phyloP scores from a whole-genome alignment of 2,888 invertebrate genomes.

The Pogonocherus hispidulus region DNA sequence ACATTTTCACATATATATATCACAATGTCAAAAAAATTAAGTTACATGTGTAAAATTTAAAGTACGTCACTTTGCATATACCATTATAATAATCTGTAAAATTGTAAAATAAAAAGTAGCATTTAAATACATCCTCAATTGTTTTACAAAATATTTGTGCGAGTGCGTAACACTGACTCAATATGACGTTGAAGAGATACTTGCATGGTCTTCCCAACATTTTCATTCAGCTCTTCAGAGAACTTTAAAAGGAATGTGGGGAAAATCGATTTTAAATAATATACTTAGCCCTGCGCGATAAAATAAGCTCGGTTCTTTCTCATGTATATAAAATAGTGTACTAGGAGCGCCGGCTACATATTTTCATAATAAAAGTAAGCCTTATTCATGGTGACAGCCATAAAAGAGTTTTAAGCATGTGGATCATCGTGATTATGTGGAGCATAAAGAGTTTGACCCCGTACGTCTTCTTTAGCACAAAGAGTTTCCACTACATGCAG shows the following conservation, averaged over 20 bases:
- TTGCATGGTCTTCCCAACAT: neutral
- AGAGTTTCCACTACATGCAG: slow-evolving; percentile 7
- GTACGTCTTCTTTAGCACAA: slow-evolving; percentile 47
- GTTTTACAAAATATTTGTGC: no score
- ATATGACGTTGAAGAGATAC: neutral
- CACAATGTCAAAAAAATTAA: no score
- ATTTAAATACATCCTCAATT: no score
- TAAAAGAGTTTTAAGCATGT: slow-evolving; percentile 55
- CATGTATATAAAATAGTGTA: slow-evolving; percentile 26
- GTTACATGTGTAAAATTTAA: no score
- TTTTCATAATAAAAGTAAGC: slow-evolving; percentile 52
- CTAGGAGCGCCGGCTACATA: slow-evolving; percentile 31
- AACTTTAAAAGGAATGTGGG: neutral
- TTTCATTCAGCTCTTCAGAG: neutral
- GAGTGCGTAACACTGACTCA: no score
- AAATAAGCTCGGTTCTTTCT: slow-evolving; percentile 17
- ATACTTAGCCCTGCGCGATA: slow-evolving; percentile 15
- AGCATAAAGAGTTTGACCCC: slow-evolving; percentile 51
- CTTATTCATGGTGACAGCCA: slow-evolving; percentile 46
- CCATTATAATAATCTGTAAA: no score
- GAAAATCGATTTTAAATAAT: slow-evolving; percentile 25
- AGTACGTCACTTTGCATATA: no score
- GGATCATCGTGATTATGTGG: slow-evolving; percentile 50
- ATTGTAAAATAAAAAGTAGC: no score
- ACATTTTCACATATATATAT: no score